Evolutionary conservation across 2,888 invertebrate species (phyloP), one percentile per base, ranked within the genome.

Genomic region (Pseudanteris insignis): DNA sequence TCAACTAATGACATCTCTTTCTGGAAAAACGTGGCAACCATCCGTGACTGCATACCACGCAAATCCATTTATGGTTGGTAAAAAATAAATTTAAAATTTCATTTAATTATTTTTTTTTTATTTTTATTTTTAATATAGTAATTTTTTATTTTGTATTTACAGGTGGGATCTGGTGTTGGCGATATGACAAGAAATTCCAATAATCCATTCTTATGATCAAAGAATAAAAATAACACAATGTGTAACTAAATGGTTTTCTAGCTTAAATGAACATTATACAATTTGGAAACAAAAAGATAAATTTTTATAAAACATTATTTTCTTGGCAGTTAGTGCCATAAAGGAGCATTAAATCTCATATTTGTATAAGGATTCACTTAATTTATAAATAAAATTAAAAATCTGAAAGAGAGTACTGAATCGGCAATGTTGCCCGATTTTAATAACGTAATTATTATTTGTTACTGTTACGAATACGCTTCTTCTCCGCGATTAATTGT

Each of bases 171-270:
- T 11, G 75, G 77, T 26, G 69, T 76, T 54, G 75, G 72, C 61
- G 76, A 75, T 67, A 69, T 74, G 65, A 70, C 77, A 47, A 75
- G 81, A 67, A 83, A 82, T 75, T 83, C 84, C 57, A 85, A 83
- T 77, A 86, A 86, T 73, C 86, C 86, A 30, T 86, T 86, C 77
- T 84, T 86, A 83, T 85, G 84, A 84, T 77, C 64, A 9, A 9
- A 32, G 44, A 36, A 8, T 29, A 7, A 26, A 26, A 14, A 1
- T 37, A 13, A 9, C 6, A 18, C 21, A 21, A 25, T 14, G 1
- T 4, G 15, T 11, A 18, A 18, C 6, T 4, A 1, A 14, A 26
- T 26, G 26, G n/a, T n/a, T n/a, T n/a, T n/a, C n/a, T n/a, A n/a
- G n/a, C n/a, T n/a, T n/a, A n/a, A n/a, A n/a, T n/a, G n/a, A n/a